These are phyloP conservation scores for Watsonalla cultraria DNA, from an alignment of 2,888 invertebrate genomes.

Conservation along the genomic window DNA sequence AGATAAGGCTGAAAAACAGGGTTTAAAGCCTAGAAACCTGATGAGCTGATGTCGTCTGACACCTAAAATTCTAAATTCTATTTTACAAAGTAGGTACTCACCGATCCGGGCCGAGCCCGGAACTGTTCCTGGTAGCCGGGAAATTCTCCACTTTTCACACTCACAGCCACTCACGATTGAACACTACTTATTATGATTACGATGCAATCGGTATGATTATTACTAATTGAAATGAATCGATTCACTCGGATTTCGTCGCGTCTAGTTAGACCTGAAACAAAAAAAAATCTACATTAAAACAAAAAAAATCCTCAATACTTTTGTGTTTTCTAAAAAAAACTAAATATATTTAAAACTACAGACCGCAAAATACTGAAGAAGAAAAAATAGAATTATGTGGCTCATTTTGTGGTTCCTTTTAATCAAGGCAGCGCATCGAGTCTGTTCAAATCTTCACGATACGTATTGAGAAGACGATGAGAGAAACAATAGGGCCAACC, in stretches of 20 bases:
- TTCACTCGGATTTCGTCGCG: constrained; percentile 23
- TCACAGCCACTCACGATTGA: constrained; percentile 31
- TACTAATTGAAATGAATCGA: constrained; percentile 13
- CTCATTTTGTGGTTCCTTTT: constrained; percentile 37
- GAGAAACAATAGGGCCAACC: constrained; percentile 49
- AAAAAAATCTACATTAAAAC: constrained; percentile 7
- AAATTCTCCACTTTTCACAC: constrained; percentile 65
- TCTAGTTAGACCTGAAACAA: constrained; percentile 60
- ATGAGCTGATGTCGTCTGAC: too few relatives aligned
- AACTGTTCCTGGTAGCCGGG: constrained; percentile 43
- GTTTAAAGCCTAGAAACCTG: too few relatives aligned
- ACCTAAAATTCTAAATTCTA: too few relatives aligned
- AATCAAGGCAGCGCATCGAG: constrained; percentile 33
- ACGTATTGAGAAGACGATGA: constrained; percentile 35
- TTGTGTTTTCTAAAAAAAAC: not conserved
- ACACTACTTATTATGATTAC: constrained; percentile 17
- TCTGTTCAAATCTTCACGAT: constrained; percentile 28
- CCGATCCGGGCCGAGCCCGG: constrained; percentile 70
- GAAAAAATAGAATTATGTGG: constrained; percentile 26
- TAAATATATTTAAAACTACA: not conserved
- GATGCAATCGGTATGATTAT: constrained; percentile 6
- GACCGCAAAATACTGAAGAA: constrained; percentile 25
- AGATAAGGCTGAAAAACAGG: too few relatives aligned
- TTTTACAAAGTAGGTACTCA: too few relatives aligned
- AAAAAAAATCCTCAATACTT: not conserved